Evolutionary conservation across 2,113 vertebrate genomes (phyloP).

Genomic region (Crocuta crocuta): DNA sequence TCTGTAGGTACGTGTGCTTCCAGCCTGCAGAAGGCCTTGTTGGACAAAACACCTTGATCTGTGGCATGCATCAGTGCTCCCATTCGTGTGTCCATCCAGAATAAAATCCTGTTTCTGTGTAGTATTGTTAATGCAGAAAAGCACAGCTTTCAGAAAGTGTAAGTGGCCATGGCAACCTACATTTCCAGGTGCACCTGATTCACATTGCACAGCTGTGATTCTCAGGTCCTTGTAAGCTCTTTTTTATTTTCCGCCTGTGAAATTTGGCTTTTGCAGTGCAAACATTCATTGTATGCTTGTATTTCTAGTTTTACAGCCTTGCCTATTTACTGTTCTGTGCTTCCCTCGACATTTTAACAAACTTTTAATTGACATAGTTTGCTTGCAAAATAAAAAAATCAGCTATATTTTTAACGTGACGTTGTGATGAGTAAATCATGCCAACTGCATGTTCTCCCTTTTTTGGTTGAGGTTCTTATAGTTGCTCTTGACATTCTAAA

Average conservation of each 20-base stretch:
- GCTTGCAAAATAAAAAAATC: conserved; percentile 58
- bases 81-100: accelerated
- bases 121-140: background rate
- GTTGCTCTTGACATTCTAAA: conserved; percentile 46
- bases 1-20: background rate
- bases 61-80: background rate
- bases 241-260: background rate
- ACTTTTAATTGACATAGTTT: conserved; percentile 61
- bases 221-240: background rate
- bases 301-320: background rate
- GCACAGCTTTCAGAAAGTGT: background rate
- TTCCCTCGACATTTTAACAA: conserved; percentile 65
- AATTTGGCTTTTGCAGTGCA: background rate
- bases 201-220: background rate
- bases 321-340: background rate
- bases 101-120: background rate
- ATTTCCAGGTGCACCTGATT: background rate
- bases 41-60: background rate
- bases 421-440: conserved; percentile 37
- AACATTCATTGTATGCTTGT: background rate
- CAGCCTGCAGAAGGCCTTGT: background rate
- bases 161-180: background rate
- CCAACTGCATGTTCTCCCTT: conserved; percentile 4
- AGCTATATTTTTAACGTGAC: conserved; percentile 51
- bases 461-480: background rate